These are phyloP conservation scores for Ichneumoninae sp. DNA, from an alignment of 2,888 invertebrate genomes.

Conservation along the genomic window DNA sequence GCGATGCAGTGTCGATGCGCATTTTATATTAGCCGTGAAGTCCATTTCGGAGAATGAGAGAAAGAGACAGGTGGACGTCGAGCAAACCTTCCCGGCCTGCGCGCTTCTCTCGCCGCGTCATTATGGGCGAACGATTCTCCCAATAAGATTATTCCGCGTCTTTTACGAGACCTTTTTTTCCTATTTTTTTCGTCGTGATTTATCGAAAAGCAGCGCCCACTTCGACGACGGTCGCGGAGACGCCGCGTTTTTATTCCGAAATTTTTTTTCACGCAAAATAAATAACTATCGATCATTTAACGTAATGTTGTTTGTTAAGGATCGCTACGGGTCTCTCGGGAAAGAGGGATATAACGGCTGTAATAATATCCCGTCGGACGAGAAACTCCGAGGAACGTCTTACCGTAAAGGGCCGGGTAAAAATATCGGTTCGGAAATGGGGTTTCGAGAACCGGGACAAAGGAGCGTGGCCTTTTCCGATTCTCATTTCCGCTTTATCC, in stretches of 20 bases:
- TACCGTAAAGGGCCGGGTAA: background rate
- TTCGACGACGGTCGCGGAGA: background rate
- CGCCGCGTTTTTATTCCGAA: background rate
- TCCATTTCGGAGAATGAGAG: too few relatives aligned
- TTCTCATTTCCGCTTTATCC: slow-evolving; percentile 57
- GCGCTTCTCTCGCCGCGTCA: too few relatives aligned
- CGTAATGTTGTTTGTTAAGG: background rate
- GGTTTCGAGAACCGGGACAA: slow-evolving; percentile 25
- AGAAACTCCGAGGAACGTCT: slow-evolving; percentile 18
- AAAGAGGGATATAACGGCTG: background rate
- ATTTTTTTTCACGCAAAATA: background rate
- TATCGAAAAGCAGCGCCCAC: slow-evolving; percentile 2
- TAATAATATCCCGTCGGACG: slow-evolving; percentile 13
- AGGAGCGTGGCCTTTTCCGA: slow-evolving; percentile 50
- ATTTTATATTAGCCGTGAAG: background rate
- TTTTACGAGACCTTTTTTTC: slow-evolving; percentile 41
- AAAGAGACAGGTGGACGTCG: too few relatives aligned
- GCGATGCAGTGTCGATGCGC: background rate
- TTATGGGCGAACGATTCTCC: too few relatives aligned
- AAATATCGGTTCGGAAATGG: slow-evolving; percentile 26
- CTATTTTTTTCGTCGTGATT: slow-evolving; percentile 22
- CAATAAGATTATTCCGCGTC: too few relatives aligned
- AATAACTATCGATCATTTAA: background rate
- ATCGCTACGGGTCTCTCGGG: background rate
- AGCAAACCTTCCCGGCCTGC: too few relatives aligned